Evolutionary conservation across 2,797 vertebrate genomes (phyloP).

Genomic region (Sphenodon punctatus): DNA sequence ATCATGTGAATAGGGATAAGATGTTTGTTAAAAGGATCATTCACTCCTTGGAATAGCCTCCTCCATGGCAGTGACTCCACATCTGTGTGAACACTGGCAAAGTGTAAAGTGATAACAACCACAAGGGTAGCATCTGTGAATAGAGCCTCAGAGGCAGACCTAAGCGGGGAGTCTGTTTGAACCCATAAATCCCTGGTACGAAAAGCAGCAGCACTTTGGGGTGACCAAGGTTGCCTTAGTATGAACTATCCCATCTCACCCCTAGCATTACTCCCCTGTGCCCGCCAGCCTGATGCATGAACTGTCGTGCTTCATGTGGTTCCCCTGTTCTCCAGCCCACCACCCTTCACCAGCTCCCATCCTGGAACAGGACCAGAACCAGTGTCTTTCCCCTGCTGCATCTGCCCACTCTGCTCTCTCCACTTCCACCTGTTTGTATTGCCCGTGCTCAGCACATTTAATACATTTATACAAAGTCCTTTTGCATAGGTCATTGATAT

Average conservation of each 20-base stretch:
- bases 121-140: too few relatives aligned
- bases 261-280: too few relatives aligned
- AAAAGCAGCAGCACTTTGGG: not conserved
- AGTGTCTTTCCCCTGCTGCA: not conserved
- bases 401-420: not conserved
- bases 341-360: too few relatives aligned
- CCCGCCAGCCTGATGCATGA: too few relatives aligned
- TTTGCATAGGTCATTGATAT: not conserved
- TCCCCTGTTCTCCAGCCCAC: too few relatives aligned
- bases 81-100: too few relatives aligned
- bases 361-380: not conserved
- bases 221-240: not conserved
- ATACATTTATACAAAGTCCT: not conserved
- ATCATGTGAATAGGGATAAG: too few relatives aligned
- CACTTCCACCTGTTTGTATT: not conserved
- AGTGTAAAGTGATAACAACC: too few relatives aligned
- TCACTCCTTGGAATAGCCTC: too few relatives aligned
- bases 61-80: too few relatives aligned
- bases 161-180: not conserved
- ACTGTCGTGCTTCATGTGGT: too few relatives aligned
- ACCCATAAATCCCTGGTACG: not conserved
- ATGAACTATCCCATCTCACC: not conserved
- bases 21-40: too few relatives aligned
- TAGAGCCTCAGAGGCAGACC: not conserved
- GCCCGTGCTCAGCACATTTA: not conserved